Evolutionary conservation across 2,797 vertebrate genomes (phyloP), one percentile per base, ranked within the genome.

Genomic region (Clamator glandarius): DNA sequence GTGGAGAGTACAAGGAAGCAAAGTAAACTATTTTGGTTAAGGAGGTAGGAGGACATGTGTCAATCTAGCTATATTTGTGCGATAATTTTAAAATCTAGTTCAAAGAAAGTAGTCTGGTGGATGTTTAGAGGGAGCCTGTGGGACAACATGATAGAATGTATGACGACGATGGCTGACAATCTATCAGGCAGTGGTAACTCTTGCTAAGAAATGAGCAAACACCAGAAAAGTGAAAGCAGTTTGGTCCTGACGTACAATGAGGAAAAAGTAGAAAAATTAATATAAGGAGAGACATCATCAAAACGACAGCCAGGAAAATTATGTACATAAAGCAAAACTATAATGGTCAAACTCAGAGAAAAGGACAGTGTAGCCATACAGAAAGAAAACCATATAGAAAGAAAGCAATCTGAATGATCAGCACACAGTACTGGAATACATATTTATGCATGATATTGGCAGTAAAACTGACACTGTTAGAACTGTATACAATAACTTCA

Each of bases 31-130:
- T 95, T 95, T 95, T 92, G 54, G 95, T 70, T 57, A 42, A 85
- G 68, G 61, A 80, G 66, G 95, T 96, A 95, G 94, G 95, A 96
- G 95, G 96, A 90, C 90, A 59, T 70, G 83, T 96, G 94, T 95
- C 94, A 94, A 96, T 95, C 94, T 46, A 89, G 72, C 61, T 79
- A 17, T 68, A 74, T 35, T 74, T 72, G 50, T 74, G 21, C 52
- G 61, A 61, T 73, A 85, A 66, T 89, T 91, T 93, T 26, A 77
- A 93, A 91, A 91, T 80, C 0, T 44, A 87, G 63, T 83, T 83
- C 57, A 80, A 89, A 94, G 75, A 84, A 87, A 94, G 68, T 44
- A 77, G 79, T 48, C 75, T 63, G 58, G 57, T 90, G 64, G 68
- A 89, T 92, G 84, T 96, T 95, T 92, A 92, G 75, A 89, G 48